Base-by-base conservation (phyloP, 2,888 invertebrate species). In the Galerucella calmariensis region DNA sequence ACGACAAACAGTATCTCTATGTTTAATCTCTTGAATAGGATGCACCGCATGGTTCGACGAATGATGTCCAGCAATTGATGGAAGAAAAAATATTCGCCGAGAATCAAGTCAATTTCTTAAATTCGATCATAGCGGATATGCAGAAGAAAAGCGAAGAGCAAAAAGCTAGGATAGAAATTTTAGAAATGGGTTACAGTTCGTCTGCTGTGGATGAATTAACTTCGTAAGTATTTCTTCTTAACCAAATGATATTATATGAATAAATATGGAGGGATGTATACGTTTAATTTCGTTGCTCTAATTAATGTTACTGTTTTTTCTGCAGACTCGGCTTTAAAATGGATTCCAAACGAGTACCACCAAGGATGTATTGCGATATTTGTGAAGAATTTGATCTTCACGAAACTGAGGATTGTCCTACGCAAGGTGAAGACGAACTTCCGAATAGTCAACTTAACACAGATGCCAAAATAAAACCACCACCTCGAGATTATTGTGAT, bases 351-450 rank as follows among this genome's bases (percentile, higher is more conserved):
- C 80, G 81, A 79, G 70, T 77, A 16, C 92, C 96, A 2, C 96
- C 96, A 59, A 93, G 98, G 35, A 88, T 95, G 84, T 98, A 96
- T 90, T 99, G 98, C 90, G 98, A 99, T 90, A 98, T 98, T 83
- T 99, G 98, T 88, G 98, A 98, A 89, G 91, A 93, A 86, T 99
- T 98, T 89, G 98, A 99, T 89, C 90, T 93, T 73, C 99, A 99
- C 86, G 98, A 99, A 87, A 99, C 98, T 0, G 98, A 98, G 87
- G 98, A 99, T 85, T 99, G 98, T 86, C 97, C 98, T 48, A 89
- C 92, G 65, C 98, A 98, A 88, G 92, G 92, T 20, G 91, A 89
- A 59, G 91, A 91, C 63, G 86, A 84, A 56, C 44, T 20, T 24
- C 75, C 83, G 77, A 35, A 78, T 88, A 68, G 67, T 63, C 74